Conservation (phyloP, 1,140 invertebrate species). For the Bathynomus jamesi region DNA sequence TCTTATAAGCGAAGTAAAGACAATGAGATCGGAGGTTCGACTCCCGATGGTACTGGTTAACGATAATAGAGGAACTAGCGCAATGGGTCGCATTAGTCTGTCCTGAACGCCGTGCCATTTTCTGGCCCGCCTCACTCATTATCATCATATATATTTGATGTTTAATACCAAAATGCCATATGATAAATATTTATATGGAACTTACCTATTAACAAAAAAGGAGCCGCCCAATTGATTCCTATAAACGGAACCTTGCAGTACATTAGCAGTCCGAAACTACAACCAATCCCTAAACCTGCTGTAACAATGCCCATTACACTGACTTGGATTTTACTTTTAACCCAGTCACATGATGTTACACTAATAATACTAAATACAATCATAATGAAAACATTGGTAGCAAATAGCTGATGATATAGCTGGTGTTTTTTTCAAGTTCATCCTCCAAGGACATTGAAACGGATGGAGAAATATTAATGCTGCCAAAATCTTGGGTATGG, state of each 20-base stretch:
- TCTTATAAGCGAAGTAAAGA: no score
- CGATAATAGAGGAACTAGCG: no score
- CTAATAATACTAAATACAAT: slow-evolving; percentile 60
- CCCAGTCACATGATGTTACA: slow-evolving; percentile 74
- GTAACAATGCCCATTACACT: slow-evolving; percentile 86
- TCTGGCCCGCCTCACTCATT: no score
- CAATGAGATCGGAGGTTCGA: no score
- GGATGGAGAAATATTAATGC: slow-evolving; percentile 69
- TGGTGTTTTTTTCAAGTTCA: slow-evolving; percentile 80
- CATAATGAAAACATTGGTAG: slow-evolving; percentile 79
- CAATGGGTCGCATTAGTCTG: no score
- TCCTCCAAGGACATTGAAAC: slow-evolving; percentile 76
- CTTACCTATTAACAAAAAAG: slow-evolving; percentile 52
- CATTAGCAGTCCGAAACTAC: slow-evolving; percentile 82
- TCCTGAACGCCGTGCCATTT: no score
- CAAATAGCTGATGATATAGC: slow-evolving; percentile 79
- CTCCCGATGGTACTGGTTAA: no score
- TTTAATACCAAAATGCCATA: no score
- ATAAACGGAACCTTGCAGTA: slow-evolving; percentile 88
- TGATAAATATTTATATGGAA: no score
- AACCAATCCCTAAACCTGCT: slow-evolving; percentile 75
- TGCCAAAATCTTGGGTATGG: slow-evolving; percentile 61
- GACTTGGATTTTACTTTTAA: slow-evolving; percentile 80
- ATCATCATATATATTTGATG: no score
- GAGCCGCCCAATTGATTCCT: slow-evolving; percentile 60